Conservation (phyloP, 2,888 invertebrate genomes). For the Dasysyrphus tricinctus region DNA sequence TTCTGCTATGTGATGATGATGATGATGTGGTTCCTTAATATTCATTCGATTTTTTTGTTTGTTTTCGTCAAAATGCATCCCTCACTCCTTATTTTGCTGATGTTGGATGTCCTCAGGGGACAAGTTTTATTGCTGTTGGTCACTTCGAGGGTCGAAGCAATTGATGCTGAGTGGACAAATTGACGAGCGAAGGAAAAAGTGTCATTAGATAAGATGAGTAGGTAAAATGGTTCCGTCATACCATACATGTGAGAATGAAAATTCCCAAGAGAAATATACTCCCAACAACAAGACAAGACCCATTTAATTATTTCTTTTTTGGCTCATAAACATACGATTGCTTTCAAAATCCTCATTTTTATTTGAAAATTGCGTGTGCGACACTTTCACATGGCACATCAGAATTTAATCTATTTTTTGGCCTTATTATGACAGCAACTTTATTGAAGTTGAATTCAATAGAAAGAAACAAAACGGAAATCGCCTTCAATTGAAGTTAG, state of each 20-base stretch:
- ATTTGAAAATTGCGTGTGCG: slow-evolving; percentile 25
- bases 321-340: slow-evolving; percentile 50
- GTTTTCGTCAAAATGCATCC: slow-evolving; percentile 69
- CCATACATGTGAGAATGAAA: slow-evolving; percentile 24
- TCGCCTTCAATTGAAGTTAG: slow-evolving; percentile 59
- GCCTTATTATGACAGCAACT: slow-evolving; percentile 57
- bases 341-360: slow-evolving; percentile 51
- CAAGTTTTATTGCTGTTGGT: slow-evolving; percentile 73
- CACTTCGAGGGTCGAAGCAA: slow-evolving; percentile 71
- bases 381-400: slow-evolving; percentile 57
- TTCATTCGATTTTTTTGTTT: slow-evolving; percentile 68
- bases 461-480: slow-evolving; percentile 46
- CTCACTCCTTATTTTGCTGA: slow-evolving; percentile 44
- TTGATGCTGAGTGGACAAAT: slow-evolving; percentile 76
- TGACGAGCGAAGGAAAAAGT: slow-evolving; percentile 64
- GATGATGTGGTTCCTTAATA: slow-evolving; percentile 75
- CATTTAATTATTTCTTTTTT: slow-evolving; percentile 64
- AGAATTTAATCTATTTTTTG: slow-evolving; percentile 41
- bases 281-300: slow-evolving; percentile 4
- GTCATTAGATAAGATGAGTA: slow-evolving; percentile 74
- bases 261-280: slow-evolving; percentile 43
- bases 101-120: slow-evolving; percentile 64
- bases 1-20: slow-evolving; percentile 37
- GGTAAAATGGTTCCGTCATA: slow-evolving; percentile 54
- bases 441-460: slow-evolving; percentile 49